Percentiles rank a stretch among this genome's conserved stretches.
phyloP scores from a whole-genome alignment of 2,797 vertebrate genomes.

The Anabas testudineus region DNA sequence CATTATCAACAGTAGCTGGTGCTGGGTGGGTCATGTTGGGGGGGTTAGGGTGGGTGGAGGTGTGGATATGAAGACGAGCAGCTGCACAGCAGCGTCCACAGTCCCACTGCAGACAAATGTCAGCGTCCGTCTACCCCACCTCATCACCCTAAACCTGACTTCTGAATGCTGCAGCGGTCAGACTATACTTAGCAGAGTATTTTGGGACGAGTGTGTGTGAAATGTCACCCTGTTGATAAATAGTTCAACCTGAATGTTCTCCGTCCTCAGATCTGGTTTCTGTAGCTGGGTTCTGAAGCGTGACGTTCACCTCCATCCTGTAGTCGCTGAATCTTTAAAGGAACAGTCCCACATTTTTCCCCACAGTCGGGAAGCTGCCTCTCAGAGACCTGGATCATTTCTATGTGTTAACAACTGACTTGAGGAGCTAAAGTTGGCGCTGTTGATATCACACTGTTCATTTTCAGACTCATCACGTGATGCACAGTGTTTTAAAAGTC shows the following conservation, averaged over 20 bases:
- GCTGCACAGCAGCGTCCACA: background rate
- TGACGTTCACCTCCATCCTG: background rate
- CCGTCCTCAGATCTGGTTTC: slow-evolving; percentile 57
- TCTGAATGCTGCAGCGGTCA: slow-evolving; percentile 70
- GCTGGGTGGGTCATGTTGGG: too few relatives aligned
- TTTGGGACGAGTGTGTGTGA: slow-evolving; percentile 36
- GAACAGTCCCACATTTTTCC: background rate
- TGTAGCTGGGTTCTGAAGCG: slow-evolving; percentile 19
- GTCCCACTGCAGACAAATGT: slow-evolving; percentile 32
- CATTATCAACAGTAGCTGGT: background rate
- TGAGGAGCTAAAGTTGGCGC: too few relatives aligned
- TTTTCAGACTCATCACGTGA: too few relatives aligned
- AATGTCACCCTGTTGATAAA: slow-evolving; percentile 61
- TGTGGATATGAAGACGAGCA: background rate
- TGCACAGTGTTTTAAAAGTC: too few relatives aligned
- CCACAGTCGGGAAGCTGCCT: too few relatives aligned
- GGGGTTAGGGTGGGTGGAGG: too few relatives aligned
- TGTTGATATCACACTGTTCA: too few relatives aligned
- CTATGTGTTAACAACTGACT: too few relatives aligned
- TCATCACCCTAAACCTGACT: slow-evolving; percentile 1
- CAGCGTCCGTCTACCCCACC: background rate
- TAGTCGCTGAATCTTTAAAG: background rate
- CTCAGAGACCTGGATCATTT: too few relatives aligned
- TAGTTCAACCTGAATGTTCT: slow-evolving; percentile 21
- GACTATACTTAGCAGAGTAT: slow-evolving; percentile 78